A percentile compares a stretch with the other conserved stretches of the same genome.
These are phyloP conservation scores for Varanus salvator DNA, from an alignment of 2,113 vertebrate genomes.

Conservation along the genomic window DNA sequence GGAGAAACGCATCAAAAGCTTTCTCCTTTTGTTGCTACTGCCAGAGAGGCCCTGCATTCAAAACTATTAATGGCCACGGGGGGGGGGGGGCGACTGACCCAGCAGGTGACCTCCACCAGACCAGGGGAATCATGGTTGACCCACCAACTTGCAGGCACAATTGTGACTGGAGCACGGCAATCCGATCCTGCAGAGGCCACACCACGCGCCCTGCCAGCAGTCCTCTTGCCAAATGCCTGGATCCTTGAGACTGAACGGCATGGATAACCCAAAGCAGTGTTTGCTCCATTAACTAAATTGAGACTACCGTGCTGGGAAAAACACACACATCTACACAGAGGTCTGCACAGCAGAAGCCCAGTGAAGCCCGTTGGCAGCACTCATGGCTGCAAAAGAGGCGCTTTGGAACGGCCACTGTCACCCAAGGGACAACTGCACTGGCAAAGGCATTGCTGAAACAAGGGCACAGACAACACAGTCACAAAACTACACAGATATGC, in stretches of 20 bases:
- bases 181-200: conserved; percentile 16
- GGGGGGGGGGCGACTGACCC: conserved; percentile 45
- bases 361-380: background rate
- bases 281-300: conserved; percentile 25
- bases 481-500: fast-evolving
- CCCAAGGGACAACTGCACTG: conserved; percentile 23
- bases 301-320: conserved; percentile 37
- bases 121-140: background rate
- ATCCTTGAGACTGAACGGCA: background rate
- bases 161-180: conserved; percentile 40
- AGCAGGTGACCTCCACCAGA: conserved; percentile 51
- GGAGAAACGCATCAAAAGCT: background rate
- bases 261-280: conserved; percentile 43
- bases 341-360: conserved; percentile 39
- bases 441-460: fast-evolving
- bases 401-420: conserved; percentile 51
- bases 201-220: conserved; percentile 16
- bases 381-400: conserved; percentile 36
- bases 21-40: background rate
- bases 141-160: conserved; percentile 23
- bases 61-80: conserved; percentile 57
- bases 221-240: conserved; percentile 9
- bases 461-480: background rate
- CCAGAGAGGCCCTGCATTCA: conserved; percentile 45
- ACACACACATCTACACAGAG: conserved; percentile 29